phyloP scores from a whole-genome alignment of 2,797 vertebrate genomes.

The Falco novaeseelandiae region DNA sequence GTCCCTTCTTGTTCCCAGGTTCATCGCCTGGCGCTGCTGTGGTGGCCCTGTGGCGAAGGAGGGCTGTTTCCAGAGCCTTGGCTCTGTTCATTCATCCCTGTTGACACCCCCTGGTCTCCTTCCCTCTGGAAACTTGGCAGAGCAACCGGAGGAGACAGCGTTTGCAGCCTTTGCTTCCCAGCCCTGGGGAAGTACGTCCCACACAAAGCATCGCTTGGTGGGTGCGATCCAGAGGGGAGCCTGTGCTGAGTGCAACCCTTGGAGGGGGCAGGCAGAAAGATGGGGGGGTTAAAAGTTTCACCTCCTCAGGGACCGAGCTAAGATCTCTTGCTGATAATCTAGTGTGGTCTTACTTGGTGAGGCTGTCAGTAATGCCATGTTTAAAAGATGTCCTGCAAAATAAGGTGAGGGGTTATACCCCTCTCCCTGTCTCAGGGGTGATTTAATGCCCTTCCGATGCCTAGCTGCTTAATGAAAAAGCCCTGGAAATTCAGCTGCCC shows the following conservation, averaged over 20 bases:
- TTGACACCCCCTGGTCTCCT: not conserved
- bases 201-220: rapidly evolving
- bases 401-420: not conserved
- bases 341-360: not conserved
- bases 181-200: not conserved
- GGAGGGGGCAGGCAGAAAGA: not conserved
- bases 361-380: not conserved
- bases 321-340: not conserved
- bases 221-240: not conserved
- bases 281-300: not conserved
- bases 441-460: not conserved
- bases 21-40: rapidly evolving
- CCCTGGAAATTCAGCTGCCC: not conserved
- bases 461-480: not conserved
- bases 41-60: not conserved
- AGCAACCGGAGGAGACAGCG: not conserved
- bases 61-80: not conserved
- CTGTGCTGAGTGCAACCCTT: not conserved
- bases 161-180: not conserved
- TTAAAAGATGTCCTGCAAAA: not conserved
- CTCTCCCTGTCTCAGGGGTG: not conserved
- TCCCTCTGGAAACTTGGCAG: not conserved
- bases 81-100: not conserved
- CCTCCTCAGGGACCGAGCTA: not conserved
- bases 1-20: not conserved